phyloP scores from a whole-genome alignment of 1,140 invertebrate species.

The Eufriesea mexicana region DNA sequence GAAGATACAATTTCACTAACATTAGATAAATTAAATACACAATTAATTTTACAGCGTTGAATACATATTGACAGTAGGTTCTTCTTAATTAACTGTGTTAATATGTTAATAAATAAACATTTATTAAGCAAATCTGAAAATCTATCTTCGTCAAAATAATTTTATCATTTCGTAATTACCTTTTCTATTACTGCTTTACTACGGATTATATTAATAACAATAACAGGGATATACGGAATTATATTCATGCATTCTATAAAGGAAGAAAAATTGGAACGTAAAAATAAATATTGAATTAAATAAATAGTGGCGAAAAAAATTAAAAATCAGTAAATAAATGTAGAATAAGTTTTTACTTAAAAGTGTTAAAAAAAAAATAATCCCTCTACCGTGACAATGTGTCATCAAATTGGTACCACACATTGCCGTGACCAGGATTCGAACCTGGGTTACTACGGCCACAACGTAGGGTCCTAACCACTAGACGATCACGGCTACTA shows the following conservation, averaged over 20 bases:
- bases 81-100: neutral
- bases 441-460: conserved; percentile 96
- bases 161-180: neutral
- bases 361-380: conserved; percentile 41
- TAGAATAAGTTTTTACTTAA: neutral
- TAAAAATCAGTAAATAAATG: neutral
- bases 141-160: too few species aligned
- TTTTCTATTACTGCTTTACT: too few species aligned
- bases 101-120: too few species aligned
- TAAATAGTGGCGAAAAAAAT: neutral
- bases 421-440: conserved; percentile 96
- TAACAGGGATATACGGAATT: neutral
- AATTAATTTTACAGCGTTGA: neutral
- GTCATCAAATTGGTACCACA: conserved; percentile 88
- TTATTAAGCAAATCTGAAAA: neutral
- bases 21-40: neutral
- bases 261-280: neutral
- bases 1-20: neutral
- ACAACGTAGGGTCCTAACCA: conserved; percentile 96
- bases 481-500: conserved; percentile 87
- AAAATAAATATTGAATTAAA: neutral
- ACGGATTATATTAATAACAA: neutral
- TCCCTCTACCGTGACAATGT: conserved; percentile 70
- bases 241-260: neutral
- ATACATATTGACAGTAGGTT: neutral